These are phyloP conservation scores for Typhlichthys subterraneus DNA, from an alignment of 2,797 vertebrate genomes.

Conservation along the genomic window DNA sequence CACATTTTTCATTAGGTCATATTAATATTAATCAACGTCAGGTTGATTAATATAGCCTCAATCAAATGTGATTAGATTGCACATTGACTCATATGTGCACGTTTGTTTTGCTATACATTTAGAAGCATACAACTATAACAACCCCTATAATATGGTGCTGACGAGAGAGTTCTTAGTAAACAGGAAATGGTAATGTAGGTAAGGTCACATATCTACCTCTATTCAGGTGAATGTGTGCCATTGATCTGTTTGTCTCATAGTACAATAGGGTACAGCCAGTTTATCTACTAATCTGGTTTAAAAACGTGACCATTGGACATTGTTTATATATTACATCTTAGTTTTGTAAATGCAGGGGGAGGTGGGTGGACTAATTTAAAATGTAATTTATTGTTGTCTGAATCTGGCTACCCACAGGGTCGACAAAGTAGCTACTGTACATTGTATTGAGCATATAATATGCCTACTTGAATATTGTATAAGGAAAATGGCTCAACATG, in stretches of 20 bases:
- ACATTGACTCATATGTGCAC: too few species aligned
- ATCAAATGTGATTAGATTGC: too few species aligned
- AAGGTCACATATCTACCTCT: slow-evolving; percentile 48
- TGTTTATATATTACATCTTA: not conserved
- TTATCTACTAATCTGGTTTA: slow-evolving; percentile 1
- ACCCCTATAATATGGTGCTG: not conserved
- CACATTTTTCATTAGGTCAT: too few species aligned
- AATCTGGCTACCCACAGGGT: too few species aligned
- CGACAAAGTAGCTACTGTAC: too few species aligned
- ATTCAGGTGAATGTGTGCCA: slow-evolving; percentile 20
- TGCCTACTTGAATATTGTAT: too few species aligned
- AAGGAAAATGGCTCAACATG: too few species aligned
- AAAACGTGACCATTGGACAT: not conserved
- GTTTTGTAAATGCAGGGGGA: not conserved
- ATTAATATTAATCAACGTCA: too few species aligned
- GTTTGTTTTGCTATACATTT: too few species aligned
- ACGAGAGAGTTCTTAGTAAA: slow-evolving; percentile 47
- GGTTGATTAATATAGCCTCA: too few species aligned
- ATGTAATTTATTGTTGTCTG: not conserved
- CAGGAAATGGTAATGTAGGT: slow-evolving; percentile 43
- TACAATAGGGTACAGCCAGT: slow-evolving; percentile 17
- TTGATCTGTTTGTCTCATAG: slow-evolving; percentile 14
- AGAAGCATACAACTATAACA: too few species aligned
- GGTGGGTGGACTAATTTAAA: not conserved
- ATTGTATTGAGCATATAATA: too few species aligned